Evolutionary conservation across 92 coral and sea anemone species (phyloP).

Genomic region (Pocillopora grandis): DNA sequence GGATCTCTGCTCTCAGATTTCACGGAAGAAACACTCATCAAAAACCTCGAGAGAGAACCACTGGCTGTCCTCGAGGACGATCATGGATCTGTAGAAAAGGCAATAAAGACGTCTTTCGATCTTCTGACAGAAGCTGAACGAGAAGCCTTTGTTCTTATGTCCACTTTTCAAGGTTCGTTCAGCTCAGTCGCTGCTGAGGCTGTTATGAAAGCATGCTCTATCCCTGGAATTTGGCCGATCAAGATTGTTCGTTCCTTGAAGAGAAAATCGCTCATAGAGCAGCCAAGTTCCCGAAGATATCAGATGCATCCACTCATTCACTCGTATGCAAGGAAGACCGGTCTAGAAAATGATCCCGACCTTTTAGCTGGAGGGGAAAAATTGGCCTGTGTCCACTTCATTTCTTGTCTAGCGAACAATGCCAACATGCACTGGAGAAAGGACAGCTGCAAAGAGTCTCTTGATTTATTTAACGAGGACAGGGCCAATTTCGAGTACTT

Average conservation of each 20-base stretch:
- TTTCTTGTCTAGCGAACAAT: conserved; percentile 5
- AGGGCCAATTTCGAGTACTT: conserved; percentile 35
- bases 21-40: not conserved
- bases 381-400: conserved; percentile 21
- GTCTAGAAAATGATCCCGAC: not conserved
- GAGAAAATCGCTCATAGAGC: conserved; percentile 4
- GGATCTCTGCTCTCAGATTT: conserved; percentile 19
- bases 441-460: conserved; percentile 40
- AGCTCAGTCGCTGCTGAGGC: conserved; percentile 9
- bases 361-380: not conserved
- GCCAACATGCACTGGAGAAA: conserved; percentile 34
- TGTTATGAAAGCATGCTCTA: not conserved
- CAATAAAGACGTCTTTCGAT: conserved; percentile 10
- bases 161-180: conserved; percentile 12
- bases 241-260: too few species aligned
- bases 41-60: not conserved
- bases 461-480: conserved; percentile 25
- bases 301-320: conserved; percentile 27
- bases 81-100: conserved; percentile 1
- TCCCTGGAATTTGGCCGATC: too few species aligned
- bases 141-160: conserved; percentile 6
- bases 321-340: conserved; percentile 2
- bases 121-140: not conserved
- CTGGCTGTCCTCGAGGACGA: not conserved
- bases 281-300: conserved; percentile 1